Base-by-base conservation (phyloP, 2,888 invertebrate species). In the Malthinus flaveolus region DNA sequence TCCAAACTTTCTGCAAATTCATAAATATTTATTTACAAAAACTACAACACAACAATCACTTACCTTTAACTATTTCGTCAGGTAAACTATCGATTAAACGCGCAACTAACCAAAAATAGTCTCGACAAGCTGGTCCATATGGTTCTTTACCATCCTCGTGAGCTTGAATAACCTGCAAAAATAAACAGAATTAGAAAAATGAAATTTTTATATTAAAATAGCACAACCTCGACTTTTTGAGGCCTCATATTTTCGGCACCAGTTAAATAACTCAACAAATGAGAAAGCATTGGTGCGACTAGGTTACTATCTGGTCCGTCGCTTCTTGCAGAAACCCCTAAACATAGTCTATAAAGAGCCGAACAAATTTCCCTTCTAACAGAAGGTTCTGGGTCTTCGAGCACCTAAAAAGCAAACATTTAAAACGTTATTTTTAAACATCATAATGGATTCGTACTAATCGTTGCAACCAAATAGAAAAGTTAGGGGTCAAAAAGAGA, bases 21-120 rank as follows among this genome's bases (percentile, higher is more conserved):
- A 35, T 35, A 39, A 45, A 54, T 39, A 10, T 11, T 13, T 32
- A 13, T 2, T 11, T 35, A 34, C 15, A 42, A 12, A 2, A 32
- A 39, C 15, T 15, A 47, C 10, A 32, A 13, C 23, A 35, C 7
- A 34, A 15, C 34, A 13, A 13, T 42, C 4, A 35, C 9, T 8
- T 55, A 85, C 85, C 85, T 81, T 89, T 89, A 31, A 93, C 85
- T 68, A 89, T 85, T 61, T 92, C 92, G 56, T 89, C 88, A 0
- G 91, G 90, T 31, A 94, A 75, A 1, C 91, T 91, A 71, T 96
- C 96, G 1, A 96, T 90, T 11, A 96, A 83, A 32, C 95, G 84
- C 64, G 95, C 93, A 9, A 95, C 84, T 3, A 96, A 82, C 95
- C 95, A 95, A 77, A 96, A 96, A 78, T 95, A 97, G 75, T 97